Conservation (phyloP, 2,797 vertebrate genomes). For the Acanthurus lineatus region DNA sequence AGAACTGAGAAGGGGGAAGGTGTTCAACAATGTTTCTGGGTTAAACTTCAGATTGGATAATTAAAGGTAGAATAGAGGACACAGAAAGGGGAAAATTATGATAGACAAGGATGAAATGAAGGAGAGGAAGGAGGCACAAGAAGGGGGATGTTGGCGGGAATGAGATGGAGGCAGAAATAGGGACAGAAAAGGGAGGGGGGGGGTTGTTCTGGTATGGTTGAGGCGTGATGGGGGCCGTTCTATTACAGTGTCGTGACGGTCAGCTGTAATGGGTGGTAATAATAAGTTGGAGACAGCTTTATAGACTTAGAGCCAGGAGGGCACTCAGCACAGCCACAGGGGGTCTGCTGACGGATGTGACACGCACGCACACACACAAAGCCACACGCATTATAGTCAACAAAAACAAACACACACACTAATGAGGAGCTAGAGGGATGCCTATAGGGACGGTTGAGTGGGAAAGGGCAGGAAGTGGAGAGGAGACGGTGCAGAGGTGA, state of each 20-base stretch:
- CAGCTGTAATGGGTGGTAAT: conserved; percentile 70
- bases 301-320: conserved; percentile 66
- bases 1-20: neutral
- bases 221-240: conserved; percentile 55
- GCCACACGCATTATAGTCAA: conserved; percentile 26
- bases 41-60: conserved; percentile 57
- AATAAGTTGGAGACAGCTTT: conserved; percentile 72
- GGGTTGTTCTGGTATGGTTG: neutral
- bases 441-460: conserved; percentile 40
- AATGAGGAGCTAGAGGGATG: conserved; percentile 57
- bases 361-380: conserved; percentile 4
- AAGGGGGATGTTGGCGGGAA: conserved; percentile 7
- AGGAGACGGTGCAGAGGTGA: conserved; percentile 31
- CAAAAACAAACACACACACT: conserved; percentile 60
- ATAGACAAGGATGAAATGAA: conserved; percentile 42
- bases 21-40: conserved; percentile 45
- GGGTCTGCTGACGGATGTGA: conserved; percentile 64
- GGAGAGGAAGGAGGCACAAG: conserved; percentile 10
- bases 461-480: conserved; percentile 17
- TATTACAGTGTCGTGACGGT: conserved; percentile 67
- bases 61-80: conserved; percentile 56
- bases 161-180: conserved; percentile 13
- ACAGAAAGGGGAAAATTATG: conserved; percentile 39
- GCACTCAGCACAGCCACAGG: conserved; percentile 68
- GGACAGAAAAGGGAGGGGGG: neutral